Evolutionary conservation across 2,797 vertebrate genomes (phyloP), one percentile per base, ranked within the genome.

Genomic region (Enteromius anoplus): DNA sequence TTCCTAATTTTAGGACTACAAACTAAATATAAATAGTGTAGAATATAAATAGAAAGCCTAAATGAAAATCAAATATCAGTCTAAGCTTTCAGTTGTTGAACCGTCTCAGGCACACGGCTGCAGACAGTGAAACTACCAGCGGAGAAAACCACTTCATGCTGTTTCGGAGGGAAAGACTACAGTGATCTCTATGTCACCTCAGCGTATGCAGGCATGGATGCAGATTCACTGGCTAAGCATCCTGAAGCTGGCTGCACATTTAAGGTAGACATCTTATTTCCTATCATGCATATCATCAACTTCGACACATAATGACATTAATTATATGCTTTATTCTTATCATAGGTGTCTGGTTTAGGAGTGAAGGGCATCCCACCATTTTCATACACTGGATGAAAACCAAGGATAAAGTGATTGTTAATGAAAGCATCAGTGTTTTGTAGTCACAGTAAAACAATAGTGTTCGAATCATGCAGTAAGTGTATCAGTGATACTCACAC

Each of bases 151-250:
- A 99, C 98, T 26, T 99, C 97, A 0, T 98, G 97, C 89, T 97
- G 96, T 87, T 99, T 99, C 0, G 97, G 98, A 68, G 98, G 98
- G 80, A 93, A 93, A 4, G 94, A 96, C 91, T 98, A 96, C 91
- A 94, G 94, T 37, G 97, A 99, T 85, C 94, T 99, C 83, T 99
- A 95, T 0, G 96, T 98, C 90, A 99, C 97, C 66, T 95, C 95
- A 19, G 97, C 95, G 49, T 90, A 80, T 62, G 84, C 93, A 0
- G 96, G 95, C 42, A 90, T 97, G 88, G 91, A 94, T 85, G 89
- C 94, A 4, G 93, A 94, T 12, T 83, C 87, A 42, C 87, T 91
- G 55, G 87, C 90, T 45, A 90, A 81, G n/a, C 95, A 98, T 5
- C 96, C 96, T 0, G 88, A 95, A 85, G 95, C 96, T 8, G 98